These are phyloP conservation scores for Propithecus perrieri DNA, from an alignment of 2,797 vertebrate genomes.

Conservation along the genomic window DNA sequence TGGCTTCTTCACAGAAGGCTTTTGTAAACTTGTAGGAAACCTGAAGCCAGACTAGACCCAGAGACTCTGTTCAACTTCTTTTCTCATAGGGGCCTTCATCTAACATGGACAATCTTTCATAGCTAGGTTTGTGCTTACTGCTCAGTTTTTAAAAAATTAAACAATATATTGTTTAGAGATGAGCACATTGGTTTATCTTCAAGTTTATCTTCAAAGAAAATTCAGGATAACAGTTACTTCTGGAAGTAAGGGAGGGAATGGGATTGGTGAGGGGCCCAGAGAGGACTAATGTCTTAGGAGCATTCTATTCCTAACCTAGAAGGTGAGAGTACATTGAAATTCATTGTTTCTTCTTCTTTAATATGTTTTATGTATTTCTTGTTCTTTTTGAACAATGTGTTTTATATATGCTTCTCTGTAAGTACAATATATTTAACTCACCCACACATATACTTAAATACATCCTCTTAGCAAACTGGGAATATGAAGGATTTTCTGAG, in stretches of 20 bases:
- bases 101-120: background rate
- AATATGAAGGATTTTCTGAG: background rate
- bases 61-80: background rate
- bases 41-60: background rate
- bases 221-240: background rate
- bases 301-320: background rate
- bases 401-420: background rate
- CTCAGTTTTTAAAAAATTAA: background rate
- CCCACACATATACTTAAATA: background rate
- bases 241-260: background rate
- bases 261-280: background rate
- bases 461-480: background rate
- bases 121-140: background rate
- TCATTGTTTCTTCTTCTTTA: background rate
- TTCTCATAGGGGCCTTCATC: background rate
- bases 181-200: background rate
- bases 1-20: background rate
- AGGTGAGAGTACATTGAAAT: background rate
- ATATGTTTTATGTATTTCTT: background rate
- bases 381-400: background rate
- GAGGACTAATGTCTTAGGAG: background rate
- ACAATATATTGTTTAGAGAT: background rate
- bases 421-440: background rate
- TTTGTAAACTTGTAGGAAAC: background rate
- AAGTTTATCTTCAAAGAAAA: background rate